Base-by-base conservation (phyloP, 2,888 invertebrate species). In the Epistrophe grossulariae region DNA sequence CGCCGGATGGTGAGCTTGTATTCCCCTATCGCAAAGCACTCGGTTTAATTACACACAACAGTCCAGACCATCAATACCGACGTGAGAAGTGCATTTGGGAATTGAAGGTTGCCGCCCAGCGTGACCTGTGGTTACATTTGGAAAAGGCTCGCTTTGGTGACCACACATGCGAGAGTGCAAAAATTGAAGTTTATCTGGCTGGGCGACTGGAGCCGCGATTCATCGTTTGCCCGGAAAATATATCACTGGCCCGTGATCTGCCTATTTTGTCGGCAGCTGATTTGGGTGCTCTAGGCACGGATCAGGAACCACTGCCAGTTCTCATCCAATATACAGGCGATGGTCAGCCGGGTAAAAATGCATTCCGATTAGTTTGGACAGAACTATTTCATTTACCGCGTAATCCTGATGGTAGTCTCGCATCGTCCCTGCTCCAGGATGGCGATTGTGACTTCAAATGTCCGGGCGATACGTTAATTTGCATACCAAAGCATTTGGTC, bases 301-400 rank as follows among this genome's bases (percentile, higher is more conserved):
- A 95, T 90, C 95, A 94, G 88, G 95, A 95, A 88, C 95, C 95
- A 0, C 93, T 95, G 79, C 95, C 95, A 0, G 94, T 96, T 50
- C 94, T 95, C 80, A 95, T 96, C 79, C 96, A 96, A 71, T 96
- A 96, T 84, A 95, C 95, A 0, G 95, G 95, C 0, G 96, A 96
- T 52, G 95, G 96, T 0, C 96, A 96, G 88, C 97, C 97, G 0
- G 97, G 97, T 0, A 94, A 96, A 81, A 97, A 97, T 11, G 96
- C 97, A 13, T 98, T 98, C 91, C 97, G 97, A 91, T 95, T 98
- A 45, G 97, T 96, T 15, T 98, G 98, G 98, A 98, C 97, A 3
- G 98, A 98, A 89, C 94, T 98, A 52, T 97, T 96, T 91, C 97
- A 97, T 92, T 93, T 98, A 89, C 97, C 97, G 0, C 95, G 97